A percentile compares a stretch with the other conserved stretches of the same genome.
Conservation (phyloP, 2,888 invertebrate species). For the Tinea semifulvella region DNA sequence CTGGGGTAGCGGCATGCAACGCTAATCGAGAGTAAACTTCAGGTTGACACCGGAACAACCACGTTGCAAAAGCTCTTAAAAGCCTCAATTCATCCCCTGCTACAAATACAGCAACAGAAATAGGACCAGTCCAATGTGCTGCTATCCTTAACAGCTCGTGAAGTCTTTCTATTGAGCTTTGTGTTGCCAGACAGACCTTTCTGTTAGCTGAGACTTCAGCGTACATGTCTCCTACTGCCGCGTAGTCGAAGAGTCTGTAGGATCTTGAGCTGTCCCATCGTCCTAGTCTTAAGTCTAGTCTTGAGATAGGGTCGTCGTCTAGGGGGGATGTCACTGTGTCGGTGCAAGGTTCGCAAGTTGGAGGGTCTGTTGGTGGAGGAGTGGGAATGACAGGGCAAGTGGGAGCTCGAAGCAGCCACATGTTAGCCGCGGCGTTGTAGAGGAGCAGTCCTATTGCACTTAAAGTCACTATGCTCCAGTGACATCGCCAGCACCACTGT, state of each 20-base stretch:
- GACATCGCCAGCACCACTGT: conserved; percentile 67
- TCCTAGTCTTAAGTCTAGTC: conserved; percentile 72
- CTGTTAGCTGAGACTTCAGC: conserved; percentile 65
- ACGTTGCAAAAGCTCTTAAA: conserved; percentile 77
- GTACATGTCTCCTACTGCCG: conserved; percentile 73
- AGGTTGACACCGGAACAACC: conserved; percentile 78
- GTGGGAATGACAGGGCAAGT: conserved; percentile 33
- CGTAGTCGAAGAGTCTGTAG: conserved; percentile 79
- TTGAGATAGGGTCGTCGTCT: conserved; percentile 61
- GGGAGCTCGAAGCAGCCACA: conserved; percentile 45
- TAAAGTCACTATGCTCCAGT: conserved; percentile 74
- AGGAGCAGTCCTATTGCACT: conserved; percentile 72
- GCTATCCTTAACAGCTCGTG: conserved; percentile 81
- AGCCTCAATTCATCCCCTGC: conserved; percentile 81
- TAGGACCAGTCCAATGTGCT: conserved; percentile 85
- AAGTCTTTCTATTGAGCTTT: conserved; percentile 85
- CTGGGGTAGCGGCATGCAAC: conserved; percentile 79
- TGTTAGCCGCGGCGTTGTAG: conserved; percentile 55
- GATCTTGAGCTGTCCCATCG: conserved; percentile 77
- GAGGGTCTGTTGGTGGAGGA: conserved; percentile 22
- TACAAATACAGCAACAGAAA: conserved; percentile 84
- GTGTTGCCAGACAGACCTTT: conserved; percentile 81
- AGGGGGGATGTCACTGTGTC: conserved; percentile 33
- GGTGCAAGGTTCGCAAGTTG: conserved; percentile 40
- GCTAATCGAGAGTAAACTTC: conserved; percentile 77